Evolutionary conservation across 2,888 invertebrate species (phyloP).

Genomic region (Apamea epomidion): DNA sequence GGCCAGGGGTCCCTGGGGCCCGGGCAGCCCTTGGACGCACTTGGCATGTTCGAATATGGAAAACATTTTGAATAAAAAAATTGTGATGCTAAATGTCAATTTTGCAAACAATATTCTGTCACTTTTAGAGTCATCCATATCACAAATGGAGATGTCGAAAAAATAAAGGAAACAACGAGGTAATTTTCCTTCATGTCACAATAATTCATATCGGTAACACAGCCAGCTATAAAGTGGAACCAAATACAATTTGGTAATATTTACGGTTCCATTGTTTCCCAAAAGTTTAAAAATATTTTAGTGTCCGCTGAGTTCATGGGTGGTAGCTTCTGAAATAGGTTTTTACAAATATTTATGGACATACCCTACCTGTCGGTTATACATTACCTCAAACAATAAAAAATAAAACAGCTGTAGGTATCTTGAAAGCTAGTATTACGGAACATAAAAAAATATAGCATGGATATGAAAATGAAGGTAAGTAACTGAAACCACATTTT

Average conservation of each 20-base stretch:
- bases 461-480: neutral
- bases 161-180: neutral
- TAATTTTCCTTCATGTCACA: conserved; percentile 19
- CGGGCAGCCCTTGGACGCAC: conserved; percentile 28
- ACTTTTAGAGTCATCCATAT: neutral
- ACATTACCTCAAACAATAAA: neutral
- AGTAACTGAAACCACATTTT: too few relatives aligned
- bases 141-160: neutral
- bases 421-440: neutral
- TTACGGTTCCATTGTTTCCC: conserved; percentile 56
- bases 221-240: conserved; percentile 15
- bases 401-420: neutral
- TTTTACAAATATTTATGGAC: conserved; percentile 11
- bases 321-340: conserved; percentile 35
- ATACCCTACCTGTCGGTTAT: neutral
- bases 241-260: conserved; percentile 46
- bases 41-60: conserved; percentile 7
- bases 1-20: conserved; percentile 74
- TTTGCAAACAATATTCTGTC: neutral
- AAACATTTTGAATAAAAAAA: neutral
- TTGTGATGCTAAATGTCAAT: neutral
- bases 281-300: conserved; percentile 57
- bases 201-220: conserved; percentile 46
- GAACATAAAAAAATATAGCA: neutral
- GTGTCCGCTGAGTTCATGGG: conserved; percentile 19